A percentile compares a stretch with the other conserved stretches of the same genome.
Evolutionary conservation across 2,797 vertebrate species (phyloP).

Genomic region (Chiloscyllium punctatum): DNA sequence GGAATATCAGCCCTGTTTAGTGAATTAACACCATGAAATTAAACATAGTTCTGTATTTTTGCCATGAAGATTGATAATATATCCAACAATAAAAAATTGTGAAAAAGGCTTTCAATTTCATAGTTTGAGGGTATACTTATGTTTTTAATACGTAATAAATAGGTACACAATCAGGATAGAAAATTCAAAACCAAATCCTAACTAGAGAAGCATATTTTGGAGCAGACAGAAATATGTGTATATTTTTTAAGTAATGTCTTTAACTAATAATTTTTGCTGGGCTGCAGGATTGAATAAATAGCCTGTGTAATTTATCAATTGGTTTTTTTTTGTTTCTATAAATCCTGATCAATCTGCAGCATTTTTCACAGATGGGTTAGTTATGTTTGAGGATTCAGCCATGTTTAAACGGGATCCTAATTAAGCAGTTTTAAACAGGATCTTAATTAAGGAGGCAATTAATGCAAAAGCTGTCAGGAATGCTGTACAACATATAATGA

Average conservation of each 20-base stretch:
- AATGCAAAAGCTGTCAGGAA: neutral
- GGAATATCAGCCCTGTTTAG: neutral
- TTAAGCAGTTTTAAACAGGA: neutral
- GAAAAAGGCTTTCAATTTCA: neutral
- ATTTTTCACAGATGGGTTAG: neutral
- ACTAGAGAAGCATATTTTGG: neutral
- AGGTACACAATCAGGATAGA: neutral
- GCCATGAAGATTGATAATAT: neutral
- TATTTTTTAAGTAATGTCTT: neutral
- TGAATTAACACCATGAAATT: neutral
- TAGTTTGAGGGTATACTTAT: neutral
- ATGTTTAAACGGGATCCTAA: neutral
- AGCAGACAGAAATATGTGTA: neutral
- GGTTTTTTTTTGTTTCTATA: neutral
- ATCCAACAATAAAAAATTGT: neutral
- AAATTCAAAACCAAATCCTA: neutral
- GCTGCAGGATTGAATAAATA: neutral
- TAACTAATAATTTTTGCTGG: neutral
- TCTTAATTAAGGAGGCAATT: slow-evolving; percentile 19
- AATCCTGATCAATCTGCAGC: neutral
- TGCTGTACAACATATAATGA: neutral
- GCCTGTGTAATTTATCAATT: neutral
- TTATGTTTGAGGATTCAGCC: neutral
- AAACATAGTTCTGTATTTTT: neutral
- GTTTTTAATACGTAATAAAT: neutral